A percentile compares a stretch with the other conserved stretches of the same genome.
Conservation (phyloP, 2,888 invertebrate species). For the Amphipyra tragopoginis region DNA sequence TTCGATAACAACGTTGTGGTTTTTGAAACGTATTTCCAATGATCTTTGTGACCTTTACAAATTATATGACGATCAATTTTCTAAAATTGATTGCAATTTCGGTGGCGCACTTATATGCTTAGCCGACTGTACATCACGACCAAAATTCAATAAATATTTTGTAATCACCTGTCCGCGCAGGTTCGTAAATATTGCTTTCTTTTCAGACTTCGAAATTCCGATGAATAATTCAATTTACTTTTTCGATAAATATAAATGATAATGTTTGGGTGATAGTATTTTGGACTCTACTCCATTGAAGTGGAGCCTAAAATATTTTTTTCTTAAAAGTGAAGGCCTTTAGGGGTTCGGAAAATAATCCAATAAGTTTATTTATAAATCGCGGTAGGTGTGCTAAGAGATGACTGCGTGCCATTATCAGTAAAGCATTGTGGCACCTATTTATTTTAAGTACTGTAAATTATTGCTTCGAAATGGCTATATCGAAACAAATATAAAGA, state of each 20-base stretch:
- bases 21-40: conserved; percentile 42
- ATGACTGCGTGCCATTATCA: conserved; percentile 10
- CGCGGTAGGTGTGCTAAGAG: conserved; percentile 31
- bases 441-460: conserved; percentile 16
- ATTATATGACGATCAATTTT: conserved; percentile 49
- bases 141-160: conserved; percentile 50
- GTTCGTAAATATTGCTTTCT: conserved; percentile 47
- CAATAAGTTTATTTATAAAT: conserved; percentile 31
- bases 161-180: conserved; percentile 39
- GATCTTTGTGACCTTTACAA: conserved; percentile 51
- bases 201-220: conserved; percentile 28
- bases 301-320: conserved; percentile 3
- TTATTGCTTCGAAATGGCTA: background rate
- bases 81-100: conserved; percentile 55
- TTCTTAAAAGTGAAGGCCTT: conserved; percentile 1
- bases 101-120: conserved; percentile 25
- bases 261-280: conserved; percentile 6
- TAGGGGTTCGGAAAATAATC: conserved; percentile 18
- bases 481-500: too few species aligned
- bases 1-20: conserved; percentile 56
- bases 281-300: conserved; percentile 19
- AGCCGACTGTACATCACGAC: conserved; percentile 26
- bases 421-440: background rate
- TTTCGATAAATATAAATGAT: conserved; percentile 40
- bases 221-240: conserved; percentile 59